Evolutionary conservation across 2,888 invertebrate genomes (phyloP).

Genomic region (Orthosia cruda): DNA sequence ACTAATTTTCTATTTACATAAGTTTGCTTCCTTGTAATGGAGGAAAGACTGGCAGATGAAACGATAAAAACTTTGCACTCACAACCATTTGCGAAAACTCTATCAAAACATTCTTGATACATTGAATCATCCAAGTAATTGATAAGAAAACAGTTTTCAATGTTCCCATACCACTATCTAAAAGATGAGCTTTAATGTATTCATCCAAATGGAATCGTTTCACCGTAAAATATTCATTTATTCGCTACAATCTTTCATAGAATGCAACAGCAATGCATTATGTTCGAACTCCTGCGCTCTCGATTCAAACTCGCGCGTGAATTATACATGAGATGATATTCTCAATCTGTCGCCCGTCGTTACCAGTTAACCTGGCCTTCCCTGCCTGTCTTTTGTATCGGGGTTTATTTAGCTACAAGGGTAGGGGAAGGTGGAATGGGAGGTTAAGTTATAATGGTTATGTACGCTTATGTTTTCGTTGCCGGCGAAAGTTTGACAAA

Average conservation of each 20-base stretch:
- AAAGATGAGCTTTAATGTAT: conserved; percentile 38
- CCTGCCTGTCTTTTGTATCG: conserved; percentile 7
- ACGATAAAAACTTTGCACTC: conserved; percentile 45
- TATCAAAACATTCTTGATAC: conserved; percentile 43
- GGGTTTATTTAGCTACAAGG: not conserved
- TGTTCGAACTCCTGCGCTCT: conserved; percentile 74
- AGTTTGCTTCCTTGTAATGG: not conserved
- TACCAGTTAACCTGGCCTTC: conserved; percentile 76
- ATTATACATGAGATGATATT: conserved; percentile 89
- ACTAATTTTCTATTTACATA: conserved; percentile 20
- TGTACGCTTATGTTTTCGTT: conserved; percentile 81
- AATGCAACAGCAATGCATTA: conserved; percentile 83
- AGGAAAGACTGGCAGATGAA: conserved; percentile 3
- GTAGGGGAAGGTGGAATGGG: conserved; percentile 13
- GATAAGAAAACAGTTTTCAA: conserved; percentile 44
- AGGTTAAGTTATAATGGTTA: conserved; percentile 72
- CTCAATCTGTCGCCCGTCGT: conserved; percentile 84
- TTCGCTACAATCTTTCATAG: conserved; percentile 79
- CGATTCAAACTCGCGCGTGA: conserved; percentile 84
- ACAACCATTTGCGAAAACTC: conserved; percentile 13
- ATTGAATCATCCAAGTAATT: conserved; percentile 35
- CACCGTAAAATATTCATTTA: conserved; percentile 82
- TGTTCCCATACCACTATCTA: not conserved
- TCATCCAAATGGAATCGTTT: conserved; percentile 55
- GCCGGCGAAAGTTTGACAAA: conserved; percentile 86